Percentiles rank a stretch among this genome's conserved stretches.
Evolutionary conservation across 2,797 vertebrate genomes (phyloP).

Genomic region (Gadopsis marmoratus): DNA sequence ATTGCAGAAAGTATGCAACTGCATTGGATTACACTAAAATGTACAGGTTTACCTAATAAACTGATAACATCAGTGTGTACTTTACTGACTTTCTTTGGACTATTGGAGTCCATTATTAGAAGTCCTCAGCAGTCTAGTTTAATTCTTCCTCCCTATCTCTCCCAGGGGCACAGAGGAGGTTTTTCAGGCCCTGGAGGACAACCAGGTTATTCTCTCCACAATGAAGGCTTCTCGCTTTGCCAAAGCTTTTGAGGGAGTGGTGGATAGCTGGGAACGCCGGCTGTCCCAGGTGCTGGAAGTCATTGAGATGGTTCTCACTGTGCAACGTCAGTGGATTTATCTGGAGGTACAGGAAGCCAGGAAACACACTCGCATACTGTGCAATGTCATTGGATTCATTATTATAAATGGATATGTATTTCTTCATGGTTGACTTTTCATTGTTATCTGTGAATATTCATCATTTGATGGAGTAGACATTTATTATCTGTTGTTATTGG

Average conservation of each 20-base stretch:
- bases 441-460: not conserved
- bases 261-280: conserved; percentile 90
- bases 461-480: not conserved
- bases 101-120: not conserved
- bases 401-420: not conserved
- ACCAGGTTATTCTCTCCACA: conserved; percentile 89
- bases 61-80: not conserved
- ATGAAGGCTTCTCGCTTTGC: conserved; percentile 92
- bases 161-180: conserved; percentile 89
- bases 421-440: not conserved
- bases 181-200: conserved; percentile 91
- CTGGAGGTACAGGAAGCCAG: conserved; percentile 85
- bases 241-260: conserved; percentile 89
- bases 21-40: not conserved
- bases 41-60: not conserved
- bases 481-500: not conserved
- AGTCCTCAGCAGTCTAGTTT: not conserved
- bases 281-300: conserved; percentile 91
- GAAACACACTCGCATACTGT: not conserved
- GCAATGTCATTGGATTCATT: not conserved
- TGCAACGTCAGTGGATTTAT: conserved; percentile 93
- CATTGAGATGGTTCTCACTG: conserved; percentile 88
- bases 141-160: not conserved
- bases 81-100: not conserved
- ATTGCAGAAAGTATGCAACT: not conserved